These are phyloP conservation scores for Eira barbara DNA, from an alignment of 2,113 vertebrate species.

Conservation along the genomic window DNA sequence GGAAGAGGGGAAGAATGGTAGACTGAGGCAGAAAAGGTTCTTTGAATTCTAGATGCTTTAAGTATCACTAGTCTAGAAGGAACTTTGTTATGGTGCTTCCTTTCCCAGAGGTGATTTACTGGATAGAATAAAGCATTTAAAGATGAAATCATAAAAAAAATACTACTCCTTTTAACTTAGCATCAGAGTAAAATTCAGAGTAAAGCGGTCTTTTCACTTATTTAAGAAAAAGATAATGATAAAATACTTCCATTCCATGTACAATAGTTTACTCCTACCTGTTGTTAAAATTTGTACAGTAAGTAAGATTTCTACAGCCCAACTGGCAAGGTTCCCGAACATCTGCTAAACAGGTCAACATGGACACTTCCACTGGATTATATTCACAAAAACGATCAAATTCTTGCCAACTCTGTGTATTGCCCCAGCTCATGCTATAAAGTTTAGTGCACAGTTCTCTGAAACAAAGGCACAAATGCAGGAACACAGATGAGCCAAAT, in stretches of 20 bases:
- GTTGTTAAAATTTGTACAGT: slow-evolving; percentile 99
- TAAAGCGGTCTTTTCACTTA: slow-evolving; percentile 50
- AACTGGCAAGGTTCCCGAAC: slow-evolving; percentile 97
- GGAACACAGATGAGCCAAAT: background rate
- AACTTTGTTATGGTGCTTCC: background rate
- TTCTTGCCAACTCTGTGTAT: slow-evolving; percentile 97
- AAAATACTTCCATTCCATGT: slow-evolving; percentile 47
- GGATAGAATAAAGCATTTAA: background rate
- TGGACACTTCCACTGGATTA: slow-evolving; percentile 93
- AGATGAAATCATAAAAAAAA: slow-evolving; percentile 24
- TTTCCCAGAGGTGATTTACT: background rate
- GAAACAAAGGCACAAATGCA: slow-evolving; percentile 56
- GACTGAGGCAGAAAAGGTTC: background rate
- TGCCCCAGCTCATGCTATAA: slow-evolving; percentile 97
- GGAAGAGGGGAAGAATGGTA: background rate
- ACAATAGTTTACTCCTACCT: slow-evolving; percentile 86
- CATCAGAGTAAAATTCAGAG: slow-evolving; percentile 27
- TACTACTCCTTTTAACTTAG: slow-evolving; percentile 25
- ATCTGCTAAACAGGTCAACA: slow-evolving; percentile 97
- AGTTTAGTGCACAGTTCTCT: slow-evolving; percentile 97
- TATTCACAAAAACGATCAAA: slow-evolving; percentile 98
- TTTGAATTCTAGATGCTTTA: background rate
- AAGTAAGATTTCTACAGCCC: slow-evolving; percentile 96
- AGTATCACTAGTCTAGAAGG: background rate
- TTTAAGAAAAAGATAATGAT: slow-evolving; percentile 66